These are phyloP conservation scores for Tragelaphus imberbis DNA, from an alignment of 2,113 vertebrate species.

Conservation along the genomic window DNA sequence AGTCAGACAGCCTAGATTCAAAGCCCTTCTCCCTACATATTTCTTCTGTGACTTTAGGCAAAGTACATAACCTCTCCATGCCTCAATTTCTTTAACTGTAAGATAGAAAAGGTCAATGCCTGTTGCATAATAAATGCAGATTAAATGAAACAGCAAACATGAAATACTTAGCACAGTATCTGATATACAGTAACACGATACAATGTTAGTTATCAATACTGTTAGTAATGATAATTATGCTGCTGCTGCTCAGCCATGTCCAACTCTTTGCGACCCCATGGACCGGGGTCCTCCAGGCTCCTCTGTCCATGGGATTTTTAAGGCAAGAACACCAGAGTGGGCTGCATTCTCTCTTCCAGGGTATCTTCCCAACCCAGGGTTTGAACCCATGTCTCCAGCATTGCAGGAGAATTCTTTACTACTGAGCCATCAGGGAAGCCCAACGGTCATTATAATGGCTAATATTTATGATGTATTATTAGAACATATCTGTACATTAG, in stretches of 20 bases:
- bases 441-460: neutral
- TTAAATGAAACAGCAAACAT: neutral
- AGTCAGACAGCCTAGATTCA: neutral
- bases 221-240: neutral
- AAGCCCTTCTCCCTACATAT: neutral
- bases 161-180: neutral
- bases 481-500: neutral
- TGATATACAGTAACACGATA: neutral
- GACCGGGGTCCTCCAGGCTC: neutral
- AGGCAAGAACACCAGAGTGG: neutral
- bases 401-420: neutral
- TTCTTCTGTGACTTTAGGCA: neutral
- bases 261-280: neutral
- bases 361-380: neutral
- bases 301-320: neutral
- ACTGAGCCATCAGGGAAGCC: neutral
- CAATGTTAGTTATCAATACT: neutral
- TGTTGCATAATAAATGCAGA: neutral
- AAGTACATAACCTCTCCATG: neutral
- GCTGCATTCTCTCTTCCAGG: neutral
- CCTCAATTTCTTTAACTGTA: neutral
- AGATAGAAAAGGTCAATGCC: neutral
- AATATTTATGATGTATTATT: constrained; percentile 6
- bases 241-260: neutral
- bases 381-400: neutral